Conservation (phyloP, 2,113 vertebrate species). For the Microtus montanus region DNA sequence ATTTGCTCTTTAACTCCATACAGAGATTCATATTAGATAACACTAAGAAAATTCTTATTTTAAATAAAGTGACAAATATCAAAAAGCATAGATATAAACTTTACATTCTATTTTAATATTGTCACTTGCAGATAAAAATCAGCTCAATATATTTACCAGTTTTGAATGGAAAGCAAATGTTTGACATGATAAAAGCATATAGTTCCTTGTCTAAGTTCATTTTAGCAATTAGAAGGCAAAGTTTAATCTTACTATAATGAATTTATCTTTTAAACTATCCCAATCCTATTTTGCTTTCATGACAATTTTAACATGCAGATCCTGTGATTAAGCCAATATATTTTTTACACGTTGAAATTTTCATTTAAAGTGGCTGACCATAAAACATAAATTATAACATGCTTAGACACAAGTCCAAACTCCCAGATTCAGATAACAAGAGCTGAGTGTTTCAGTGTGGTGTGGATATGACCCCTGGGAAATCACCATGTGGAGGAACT, state of each 20-base stretch:
- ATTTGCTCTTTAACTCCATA: neutral
- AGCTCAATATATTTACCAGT: neutral
- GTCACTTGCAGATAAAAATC: neutral
- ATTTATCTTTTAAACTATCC: neutral
- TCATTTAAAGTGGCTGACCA: neutral
- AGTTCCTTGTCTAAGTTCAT: neutral
- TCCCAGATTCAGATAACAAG: slow-evolving; percentile 25
- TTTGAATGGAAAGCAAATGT: slow-evolving; percentile 50
- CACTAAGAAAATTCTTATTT: slow-evolving; percentile 25
- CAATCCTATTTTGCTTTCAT: slow-evolving; percentile 6
- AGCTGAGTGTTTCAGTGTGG: slow-evolving; percentile 56
- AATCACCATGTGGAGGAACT: slow-evolving; percentile 68
- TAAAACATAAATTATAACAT: slow-evolving; percentile 5
- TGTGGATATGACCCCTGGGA: slow-evolving; percentile 60
- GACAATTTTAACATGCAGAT: slow-evolving; percentile 23
- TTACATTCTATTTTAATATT: slow-evolving; percentile 10
- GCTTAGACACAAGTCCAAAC: neutral
- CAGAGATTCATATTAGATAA: neutral
- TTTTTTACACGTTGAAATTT: neutral
- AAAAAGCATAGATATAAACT: slow-evolving; percentile 25
- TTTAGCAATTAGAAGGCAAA: slow-evolving; percentile 8
- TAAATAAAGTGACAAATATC: slow-evolving; percentile 16
- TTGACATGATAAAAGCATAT: neutral
- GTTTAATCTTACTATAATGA: neutral
- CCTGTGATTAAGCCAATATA: neutral